Evolutionary conservation across 2,113 vertebrate species (phyloP).

Genomic region (Paedocypris sp.): DNA sequence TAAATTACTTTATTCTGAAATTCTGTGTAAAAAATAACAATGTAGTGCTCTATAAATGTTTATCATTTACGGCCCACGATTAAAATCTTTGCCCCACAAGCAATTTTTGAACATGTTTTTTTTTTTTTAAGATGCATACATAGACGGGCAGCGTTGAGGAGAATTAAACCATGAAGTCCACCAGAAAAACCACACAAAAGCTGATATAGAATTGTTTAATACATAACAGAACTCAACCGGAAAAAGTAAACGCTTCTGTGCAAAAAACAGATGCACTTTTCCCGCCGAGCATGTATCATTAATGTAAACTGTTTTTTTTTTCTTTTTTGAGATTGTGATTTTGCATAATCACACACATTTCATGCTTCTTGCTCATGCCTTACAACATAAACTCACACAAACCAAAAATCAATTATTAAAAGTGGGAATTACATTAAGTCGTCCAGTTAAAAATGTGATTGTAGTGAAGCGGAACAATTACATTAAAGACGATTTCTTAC

Average conservation of each 20-base stretch:
- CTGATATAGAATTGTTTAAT: not conserved
- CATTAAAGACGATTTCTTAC: not conserved
- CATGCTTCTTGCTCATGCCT: slow-evolving; percentile 15
- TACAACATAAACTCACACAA: not conserved
- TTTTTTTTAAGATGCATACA: too few species aligned
- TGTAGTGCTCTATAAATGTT: too few species aligned
- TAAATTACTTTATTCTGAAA: too few species aligned
- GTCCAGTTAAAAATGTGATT: not conserved
- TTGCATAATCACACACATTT: slow-evolving; percentile 7
- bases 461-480: not conserved
- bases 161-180: too few species aligned
- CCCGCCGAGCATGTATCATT: not conserved
- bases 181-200: not conserved
- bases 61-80: too few species aligned
- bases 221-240: not conserved
- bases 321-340: too few species aligned
- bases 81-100: too few species aligned
- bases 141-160: too few species aligned
- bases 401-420: not conserved
- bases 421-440: not conserved
- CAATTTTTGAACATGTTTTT: too few species aligned
- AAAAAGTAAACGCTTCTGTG: slow-evolving; percentile 19
- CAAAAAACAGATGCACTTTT: slow-evolving; percentile 13
- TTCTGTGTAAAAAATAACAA: too few species aligned
- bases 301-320: slow-evolving; percentile 1